Base-by-base conservation (phyloP, 2,888 invertebrate genomes). In the Antheraea yamamai region DNA sequence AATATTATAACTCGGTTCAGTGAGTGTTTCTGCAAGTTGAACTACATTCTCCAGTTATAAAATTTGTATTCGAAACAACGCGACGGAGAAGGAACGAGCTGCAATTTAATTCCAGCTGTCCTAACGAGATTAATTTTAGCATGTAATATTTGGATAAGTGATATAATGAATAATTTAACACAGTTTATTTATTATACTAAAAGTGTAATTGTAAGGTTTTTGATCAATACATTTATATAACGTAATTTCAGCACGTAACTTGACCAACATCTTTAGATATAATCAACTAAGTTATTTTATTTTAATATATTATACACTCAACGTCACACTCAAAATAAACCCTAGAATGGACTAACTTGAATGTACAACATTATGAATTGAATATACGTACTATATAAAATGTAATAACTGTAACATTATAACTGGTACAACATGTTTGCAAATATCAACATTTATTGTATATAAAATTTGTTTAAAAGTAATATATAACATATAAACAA, bases 1-100 rank as follows among this genome's bases (percentile, higher is more conserved):
- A 81, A 84, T 84, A 84, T 83, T 84, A 84, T 83, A 79, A 81
- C 78, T 77, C 81, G 74, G 81, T 85, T 84, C 80, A 82, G 80
- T 10, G 47, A 47, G 47, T 47, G 47, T 47, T 47, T 47, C 81
- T 78, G 77, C 80, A 80, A 79, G 75, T 82, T 80, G 76, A 81
- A 79, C 76, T 77, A 77, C 77, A 81, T 81, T 81, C 77, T 78
- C 77, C 74, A 70, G 74, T 76, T 79, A 78, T 68, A 78, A 77
- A 39, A 70, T 79, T 79, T 73, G 71, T 77, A 77, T 79, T 76
- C 55, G 64, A 79, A 70, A 72, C 74, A 76, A 39, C 66, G 51
- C 74, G 75, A 39, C 66, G 51, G 68, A 73, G 73, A 76, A 74
- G 73, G 74, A 77, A 58, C 68, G 76, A 23, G 58, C 68, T 72